Conservation (phyloP, 2,113 vertebrate species). For the Helogale parvula region DNA sequence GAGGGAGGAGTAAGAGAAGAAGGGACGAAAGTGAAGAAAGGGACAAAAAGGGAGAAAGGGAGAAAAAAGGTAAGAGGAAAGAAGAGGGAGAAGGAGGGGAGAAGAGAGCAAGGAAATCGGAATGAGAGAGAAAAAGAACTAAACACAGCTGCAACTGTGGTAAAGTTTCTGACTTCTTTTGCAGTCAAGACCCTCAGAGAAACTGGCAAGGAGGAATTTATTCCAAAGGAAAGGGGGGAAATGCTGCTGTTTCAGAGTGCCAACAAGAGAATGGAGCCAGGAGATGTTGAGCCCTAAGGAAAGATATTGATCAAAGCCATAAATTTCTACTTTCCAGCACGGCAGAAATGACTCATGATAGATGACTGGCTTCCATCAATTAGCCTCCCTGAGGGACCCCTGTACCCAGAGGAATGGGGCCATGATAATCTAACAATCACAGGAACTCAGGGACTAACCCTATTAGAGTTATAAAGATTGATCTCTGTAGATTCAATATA, state of each 20-base stretch:
- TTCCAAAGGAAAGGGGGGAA: not conserved
- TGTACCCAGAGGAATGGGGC: not conserved
- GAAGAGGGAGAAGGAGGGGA: not conserved
- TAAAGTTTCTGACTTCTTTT: not conserved
- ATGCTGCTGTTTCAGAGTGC: not conserved
- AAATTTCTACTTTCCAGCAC: constrained; percentile 25
- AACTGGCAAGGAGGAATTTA: not conserved
- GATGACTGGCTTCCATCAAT: not conserved
- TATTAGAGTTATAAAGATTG: constrained; percentile 27
- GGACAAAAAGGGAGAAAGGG: not conserved
- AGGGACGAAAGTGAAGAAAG: not conserved
- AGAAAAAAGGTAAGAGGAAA: not conserved
- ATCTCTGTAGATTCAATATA: constrained; percentile 36
- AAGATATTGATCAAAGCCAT: constrained; percentile 50
- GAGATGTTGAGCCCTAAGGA: not conserved
- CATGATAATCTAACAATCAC: not conserved
- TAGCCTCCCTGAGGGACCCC: constrained; percentile 17
- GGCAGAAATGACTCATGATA: not conserved
- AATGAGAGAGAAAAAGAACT: not conserved
- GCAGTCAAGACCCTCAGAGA: not conserved
- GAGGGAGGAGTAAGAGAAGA: not conserved
- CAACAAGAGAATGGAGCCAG: constrained; percentile 31
- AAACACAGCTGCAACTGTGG: not conserved
- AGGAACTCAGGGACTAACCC: constrained; percentile 16
- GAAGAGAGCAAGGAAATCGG: not conserved